Base-by-base conservation (phyloP, 30 jellyfish, hydroid and myxozoan species). In the Hydractinia echinata region DNA sequence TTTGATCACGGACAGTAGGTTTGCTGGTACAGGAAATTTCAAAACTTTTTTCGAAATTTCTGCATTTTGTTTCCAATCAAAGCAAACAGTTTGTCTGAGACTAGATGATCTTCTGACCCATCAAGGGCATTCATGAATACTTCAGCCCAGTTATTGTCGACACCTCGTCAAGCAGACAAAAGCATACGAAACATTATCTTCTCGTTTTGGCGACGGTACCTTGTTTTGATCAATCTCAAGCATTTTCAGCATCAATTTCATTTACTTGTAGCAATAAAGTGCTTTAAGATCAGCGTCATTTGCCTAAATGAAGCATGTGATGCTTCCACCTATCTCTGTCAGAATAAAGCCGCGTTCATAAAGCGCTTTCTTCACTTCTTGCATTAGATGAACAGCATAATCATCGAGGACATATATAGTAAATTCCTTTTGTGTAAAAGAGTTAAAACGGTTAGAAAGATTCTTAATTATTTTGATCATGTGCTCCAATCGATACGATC, bases 91-190 rank as follows among this genome's bases (percentile, higher is more conserved):
- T 81, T 68, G 88, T 81, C 76, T 16, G 88, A 64, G 48, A 81
- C 88, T 64, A 81, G 55, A 62, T 81, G 88, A 78, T 68, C 78
- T 73, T 81, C 88, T 81, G 86, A 64, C 54, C 88, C 88, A 68
- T 3, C 78, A 55, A 81, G 88, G 48, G 87, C 3, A 0, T 51
- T 81, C 0, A 16, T 58, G 52, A 81, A 81, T 81, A 81, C 88
- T n/a, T 81, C 76, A 68, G 88, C 56, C 66, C 67, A 81, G 55
- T 81, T 68, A 86, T 81, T 81, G 66, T 54, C 53, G 49, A 81
- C 87, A 68, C 54, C 54, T 54, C 54, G 66, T 85, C 87, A 79
- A 14, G 87, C 87, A 79, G 87, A 54, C 13, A n/a, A 81, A 66
- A 67, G 88, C 88, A 81, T n/a, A 11, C 68, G 3, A 81, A 81